These are phyloP conservation scores for Notiomystis cincta DNA, from an alignment of 2,113 vertebrate species.

Conservation along the genomic window DNA sequence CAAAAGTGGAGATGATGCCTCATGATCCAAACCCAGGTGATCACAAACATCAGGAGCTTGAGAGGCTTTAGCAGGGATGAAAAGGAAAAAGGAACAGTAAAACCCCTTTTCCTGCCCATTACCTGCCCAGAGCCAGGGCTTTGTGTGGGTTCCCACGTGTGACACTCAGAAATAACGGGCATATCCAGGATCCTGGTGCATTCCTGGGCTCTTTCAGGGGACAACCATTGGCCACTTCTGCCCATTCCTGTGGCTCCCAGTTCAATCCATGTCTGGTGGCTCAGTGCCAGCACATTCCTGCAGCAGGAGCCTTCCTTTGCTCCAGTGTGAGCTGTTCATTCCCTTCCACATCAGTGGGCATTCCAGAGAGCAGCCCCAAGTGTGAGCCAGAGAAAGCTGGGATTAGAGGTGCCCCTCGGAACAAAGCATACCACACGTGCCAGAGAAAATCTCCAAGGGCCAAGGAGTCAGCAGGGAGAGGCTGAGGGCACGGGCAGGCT, in stretches of 20 bases:
- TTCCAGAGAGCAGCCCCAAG: background rate
- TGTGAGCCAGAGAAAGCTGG: background rate
- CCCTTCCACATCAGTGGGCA: conserved; percentile 20
- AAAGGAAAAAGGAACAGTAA: background rate
- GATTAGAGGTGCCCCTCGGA: conserved; percentile 32
- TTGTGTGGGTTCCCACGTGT: accelerated
- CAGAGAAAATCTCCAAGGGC: background rate
- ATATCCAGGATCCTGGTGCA: background rate
- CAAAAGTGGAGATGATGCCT: background rate
- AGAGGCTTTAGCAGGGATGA: background rate
- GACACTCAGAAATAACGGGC: accelerated
- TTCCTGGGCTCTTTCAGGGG: background rate
- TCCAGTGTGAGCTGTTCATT: conserved; percentile 2
- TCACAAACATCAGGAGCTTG: background rate
- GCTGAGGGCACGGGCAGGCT: background rate
- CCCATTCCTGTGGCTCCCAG: background rate
- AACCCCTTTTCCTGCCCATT: background rate
- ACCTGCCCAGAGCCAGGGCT: background rate
- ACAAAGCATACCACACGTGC: conserved; percentile 44
- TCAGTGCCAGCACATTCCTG: conserved; percentile 22
- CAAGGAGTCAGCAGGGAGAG: background rate
- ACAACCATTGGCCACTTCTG: background rate
- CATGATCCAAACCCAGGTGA: accelerated
- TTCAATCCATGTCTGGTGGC: background rate
- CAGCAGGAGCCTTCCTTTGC: background rate